Base-by-base conservation (phyloP, 2,113 vertebrate species). In the Miniopterus natalensis region DNA sequence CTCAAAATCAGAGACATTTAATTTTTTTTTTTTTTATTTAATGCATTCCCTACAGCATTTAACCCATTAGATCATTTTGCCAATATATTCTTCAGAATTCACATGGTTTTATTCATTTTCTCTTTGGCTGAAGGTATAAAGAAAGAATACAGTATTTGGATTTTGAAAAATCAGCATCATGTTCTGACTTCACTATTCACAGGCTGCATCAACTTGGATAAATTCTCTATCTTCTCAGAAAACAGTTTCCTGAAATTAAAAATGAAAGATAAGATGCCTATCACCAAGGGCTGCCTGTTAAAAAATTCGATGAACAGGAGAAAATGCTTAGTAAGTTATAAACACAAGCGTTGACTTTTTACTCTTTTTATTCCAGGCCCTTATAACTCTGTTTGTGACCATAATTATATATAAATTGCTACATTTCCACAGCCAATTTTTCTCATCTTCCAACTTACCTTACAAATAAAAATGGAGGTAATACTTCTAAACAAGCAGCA, bases 1-100 rank as follows among this genome's bases (percentile, higher is more conserved):
- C 17, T 87, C 68, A 87, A 94, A 96, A 47, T 90, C 55, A 80
- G 36, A 79, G 6, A 36, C 11, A 90, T 73, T 87, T 66, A 45
- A n/a, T 42, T 63, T 53, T 59, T 53, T 63, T 53, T 59, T 53
- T 61, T 84, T 49, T 70, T 53, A 40, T 31, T 92, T 84, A 83
- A 49, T 40, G 8, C 6, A 77, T 3, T 70, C 10, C 31, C 18
- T 75, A 71, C 63, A 77, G 49, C 2, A 86, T 78, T 45, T 61
- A 94, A 88, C 15, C 9, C 20, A 75, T 73, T 80, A 47, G 17
- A 2, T 89, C 27, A 53, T 36, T 74, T 80, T 93, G 29, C 51
- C 84, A 10, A 36, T 63, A 51, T 59, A 57, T 17, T 90, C 42
- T 78, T 84, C 36, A 79, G 6, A 45, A 84, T 88, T 74, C 36